Evolutionary conservation across 2,113 vertebrate species (phyloP), one percentile per base, ranked within the genome.

Genomic region (Spheniscus mendiculus): DNA sequence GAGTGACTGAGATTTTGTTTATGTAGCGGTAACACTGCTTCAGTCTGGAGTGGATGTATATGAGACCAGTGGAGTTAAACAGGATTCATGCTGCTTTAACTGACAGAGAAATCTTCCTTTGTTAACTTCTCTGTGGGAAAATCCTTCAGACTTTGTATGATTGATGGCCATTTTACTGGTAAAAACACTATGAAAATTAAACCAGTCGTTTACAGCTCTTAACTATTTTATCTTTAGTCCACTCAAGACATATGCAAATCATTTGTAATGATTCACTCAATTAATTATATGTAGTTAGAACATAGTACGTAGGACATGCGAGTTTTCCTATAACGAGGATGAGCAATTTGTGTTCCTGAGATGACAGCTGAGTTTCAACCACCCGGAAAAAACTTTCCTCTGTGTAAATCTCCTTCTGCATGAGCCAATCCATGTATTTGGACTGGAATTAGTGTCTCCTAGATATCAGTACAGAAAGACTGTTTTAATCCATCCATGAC

Each of bases 51-150:
- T 80, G 32, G 42, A 83, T 92, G 67, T 49, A 14, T 83, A 58
- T 65, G 58, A 92, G 86, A 80, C 85, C 67, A 86, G 71, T 77
- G 74, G 67, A 94, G 36, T 80, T 95, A 93, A 90, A 90, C 80
- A 80, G 83, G 83, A 83, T 89, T 94, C 95, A 74, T 92, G 79
- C 88, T 93, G 90, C n/a, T 97, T 90, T 92, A 90, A 72, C 80
- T 87, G 85, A 84, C 91, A 92, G 67, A 92, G 67, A 91, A 92
- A 91, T 94, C 91, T 91, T 88, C 80, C 50, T 94, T 73, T 74
- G 62, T 92, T 88, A 88, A 92, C 91, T 90, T 79, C 89, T 90
- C 93, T 58, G 85, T 83, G 67, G 83, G 93, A 84, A 91, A 90
- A 88, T 80, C 74, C 74, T 88, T 83, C 90, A 93, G 74, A 73